Evolutionary conservation across 2,888 invertebrate species (phyloP).

Genomic region (Melikaiella ostensackeni): DNA sequence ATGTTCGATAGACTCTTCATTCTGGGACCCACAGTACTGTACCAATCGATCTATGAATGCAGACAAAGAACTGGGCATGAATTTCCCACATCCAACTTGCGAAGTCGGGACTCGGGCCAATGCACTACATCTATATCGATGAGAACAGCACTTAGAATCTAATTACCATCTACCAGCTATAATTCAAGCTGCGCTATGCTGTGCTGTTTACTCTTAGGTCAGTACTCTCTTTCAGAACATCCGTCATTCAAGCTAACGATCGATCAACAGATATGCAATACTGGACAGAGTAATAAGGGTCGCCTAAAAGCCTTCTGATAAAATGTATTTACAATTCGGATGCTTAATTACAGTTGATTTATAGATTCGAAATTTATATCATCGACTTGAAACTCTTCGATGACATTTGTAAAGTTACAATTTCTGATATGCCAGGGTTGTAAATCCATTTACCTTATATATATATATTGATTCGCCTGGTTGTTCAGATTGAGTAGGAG

Average conservation of each 20-base stretch:
- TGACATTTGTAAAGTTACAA: neutral
- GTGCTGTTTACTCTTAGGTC: conserved; percentile 26
- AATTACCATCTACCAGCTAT: conserved; percentile 27
- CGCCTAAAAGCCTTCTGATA: neutral
- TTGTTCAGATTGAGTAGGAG: neutral
- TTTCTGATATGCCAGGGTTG: neutral
- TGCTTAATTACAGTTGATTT: neutral
- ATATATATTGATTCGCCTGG: neutral
- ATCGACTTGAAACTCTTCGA: neutral
- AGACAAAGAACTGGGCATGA: neutral
- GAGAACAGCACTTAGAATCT: conserved; percentile 35
- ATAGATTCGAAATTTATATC: neutral
- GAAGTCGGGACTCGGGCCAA: conserved; percentile 25
- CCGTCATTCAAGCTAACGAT: conserved; percentile 16
- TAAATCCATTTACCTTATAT: neutral
- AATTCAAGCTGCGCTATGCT: conserved; percentile 15
- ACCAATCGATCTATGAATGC: conserved; percentile 11
- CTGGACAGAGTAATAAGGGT: neutral
- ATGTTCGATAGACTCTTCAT: neutral
- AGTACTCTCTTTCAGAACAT: conserved; percentile 20
- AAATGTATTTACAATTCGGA: neutral
- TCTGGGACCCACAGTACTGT: neutral
- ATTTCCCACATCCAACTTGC: conserved; percentile 14
- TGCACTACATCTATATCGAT: conserved; percentile 29
- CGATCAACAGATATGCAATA: neutral